phyloP scores from a whole-genome alignment of 2,888 invertebrate genomes.

The Microctonus aethiopoides region DNA sequence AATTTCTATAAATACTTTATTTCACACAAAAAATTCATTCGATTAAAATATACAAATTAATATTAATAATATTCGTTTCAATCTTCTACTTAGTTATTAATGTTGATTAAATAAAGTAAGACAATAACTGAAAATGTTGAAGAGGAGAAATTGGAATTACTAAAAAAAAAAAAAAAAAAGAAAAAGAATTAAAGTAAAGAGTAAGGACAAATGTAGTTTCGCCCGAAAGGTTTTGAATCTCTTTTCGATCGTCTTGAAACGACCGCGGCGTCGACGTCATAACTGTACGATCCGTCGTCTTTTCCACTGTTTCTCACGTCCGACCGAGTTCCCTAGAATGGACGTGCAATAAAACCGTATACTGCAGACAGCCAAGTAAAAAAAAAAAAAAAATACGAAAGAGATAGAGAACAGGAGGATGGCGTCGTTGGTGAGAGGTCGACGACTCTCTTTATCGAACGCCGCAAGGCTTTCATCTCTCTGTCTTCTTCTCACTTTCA shows the following conservation, averaged over 20 bases:
- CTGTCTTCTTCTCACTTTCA: conserved; percentile 16
- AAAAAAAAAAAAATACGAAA: background rate
- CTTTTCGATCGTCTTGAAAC: conserved; percentile 34
- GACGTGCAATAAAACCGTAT: conserved; percentile 34
- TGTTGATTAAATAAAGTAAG: background rate
- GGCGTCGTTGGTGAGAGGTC: conserved; percentile 39
- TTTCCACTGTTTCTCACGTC: conserved; percentile 33
- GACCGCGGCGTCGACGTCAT: conserved; percentile 26
- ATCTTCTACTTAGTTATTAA: too few species aligned
- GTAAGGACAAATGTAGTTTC: conserved; percentile 16
- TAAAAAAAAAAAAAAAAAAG: background rate
- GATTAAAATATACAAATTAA: too few species aligned
- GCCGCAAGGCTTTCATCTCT: conserved; percentile 14
- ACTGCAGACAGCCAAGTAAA: conserved; percentile 27
- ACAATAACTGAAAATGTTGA: background rate
- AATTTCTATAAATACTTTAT: too few species aligned
- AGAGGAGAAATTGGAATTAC: background rate
- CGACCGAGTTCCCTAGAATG: conserved; percentile 33
- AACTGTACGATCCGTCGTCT: conserved; percentile 27
- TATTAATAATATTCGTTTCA: too few species aligned
- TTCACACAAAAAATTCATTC: too few species aligned
- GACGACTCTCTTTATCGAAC: conserved; percentile 41
- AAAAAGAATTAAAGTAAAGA: background rate
- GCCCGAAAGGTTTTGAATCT: conserved; percentile 19
- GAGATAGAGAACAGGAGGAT: conserved; percentile 10